Percentiles rank a stretch among this genome's conserved stretches.
Conservation (phyloP, 1,140 invertebrate species). For the Aricia agestis region DNA sequence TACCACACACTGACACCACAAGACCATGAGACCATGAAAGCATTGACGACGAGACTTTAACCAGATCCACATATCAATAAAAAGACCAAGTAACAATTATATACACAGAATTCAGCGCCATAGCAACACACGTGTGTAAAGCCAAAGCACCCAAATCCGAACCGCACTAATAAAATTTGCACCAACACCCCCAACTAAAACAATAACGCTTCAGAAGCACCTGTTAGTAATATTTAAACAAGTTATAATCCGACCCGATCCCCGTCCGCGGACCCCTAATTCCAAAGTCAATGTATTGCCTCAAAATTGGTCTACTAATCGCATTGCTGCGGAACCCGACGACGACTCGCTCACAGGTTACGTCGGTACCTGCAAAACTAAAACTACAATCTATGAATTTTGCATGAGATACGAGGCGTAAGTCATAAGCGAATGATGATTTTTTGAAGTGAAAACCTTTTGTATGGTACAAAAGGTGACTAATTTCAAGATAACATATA, state of each 20-base stretch:
- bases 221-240: constrained; percentile 21
- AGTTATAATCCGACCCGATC: constrained; percentile 18
- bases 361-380: constrained; percentile 23
- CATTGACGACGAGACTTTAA: too few species aligned
- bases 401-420: constrained; percentile 20
- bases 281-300: constrained; percentile 18
- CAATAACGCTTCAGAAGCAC: constrained; percentile 10
- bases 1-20: too few species aligned
- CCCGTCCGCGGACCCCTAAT: constrained; percentile 9
- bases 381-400: constrained; percentile 29
- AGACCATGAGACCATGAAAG: too few species aligned
- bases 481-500: too few species aligned
- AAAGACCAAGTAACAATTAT: too few species aligned
- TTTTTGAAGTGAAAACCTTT: too few species aligned
- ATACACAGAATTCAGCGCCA: neutral
- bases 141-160: neutral
- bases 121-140: neutral
- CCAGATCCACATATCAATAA: too few species aligned
- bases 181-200: neutral
- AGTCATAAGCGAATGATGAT: neutral
- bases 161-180: neutral
- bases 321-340: constrained; percentile 8
- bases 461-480: too few species aligned
- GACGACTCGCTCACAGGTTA: constrained; percentile 23
- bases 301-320: constrained; percentile 23